Evolutionary conservation across 2,888 invertebrate species (phyloP), one percentile per base, ranked within the genome.

Genomic region (Augochlorella aurata): DNA sequence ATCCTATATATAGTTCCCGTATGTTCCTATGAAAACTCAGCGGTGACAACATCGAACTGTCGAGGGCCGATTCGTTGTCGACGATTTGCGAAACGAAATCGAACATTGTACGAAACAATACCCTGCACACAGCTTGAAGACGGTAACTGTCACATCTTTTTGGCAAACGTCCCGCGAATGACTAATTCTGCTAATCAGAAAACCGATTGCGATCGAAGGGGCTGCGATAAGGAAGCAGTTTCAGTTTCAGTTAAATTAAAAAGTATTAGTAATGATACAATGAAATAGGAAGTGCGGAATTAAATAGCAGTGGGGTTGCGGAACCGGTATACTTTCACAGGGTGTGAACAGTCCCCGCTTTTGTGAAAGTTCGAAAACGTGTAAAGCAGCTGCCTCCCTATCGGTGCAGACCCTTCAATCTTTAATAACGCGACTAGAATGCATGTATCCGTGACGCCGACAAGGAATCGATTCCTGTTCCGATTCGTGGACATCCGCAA

Each of bases 41-140:
- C 69, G 69, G 63, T 81, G 80, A 81, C 72, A 79, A 83, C 83
- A 77, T 83, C 83, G 73, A 85, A 85, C 86, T 76, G 79, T 81
- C 77, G 77, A 74, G 76, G 79, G 58, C 58, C 58, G 69, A 77
- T 86, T 76, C 79, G 52, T 79, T 72, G 74, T 61, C 85, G 73
- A 82, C 69, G 73, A 67, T 24, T 54, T 18, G 63, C 63, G 63
- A 63, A 63, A 63, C 63, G 38, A 38, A 58, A 58, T 58, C 16
- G 52, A 52, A 52, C 52, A 7, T n/a, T 10, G 63, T 58, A 58
- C 58, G 63, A 63, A 29, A 38, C 38, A 38, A 63, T 63, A 63
- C 63, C 38, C 58, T 58, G 24, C 58, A 24, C 58, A 58, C 14
- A 24, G 58, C 16, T 16, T 38, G 38, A 38, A 5, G 38, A 38